Conservation (phyloP, 2,888 invertebrate species). For the Tribolium freemani region DNA sequence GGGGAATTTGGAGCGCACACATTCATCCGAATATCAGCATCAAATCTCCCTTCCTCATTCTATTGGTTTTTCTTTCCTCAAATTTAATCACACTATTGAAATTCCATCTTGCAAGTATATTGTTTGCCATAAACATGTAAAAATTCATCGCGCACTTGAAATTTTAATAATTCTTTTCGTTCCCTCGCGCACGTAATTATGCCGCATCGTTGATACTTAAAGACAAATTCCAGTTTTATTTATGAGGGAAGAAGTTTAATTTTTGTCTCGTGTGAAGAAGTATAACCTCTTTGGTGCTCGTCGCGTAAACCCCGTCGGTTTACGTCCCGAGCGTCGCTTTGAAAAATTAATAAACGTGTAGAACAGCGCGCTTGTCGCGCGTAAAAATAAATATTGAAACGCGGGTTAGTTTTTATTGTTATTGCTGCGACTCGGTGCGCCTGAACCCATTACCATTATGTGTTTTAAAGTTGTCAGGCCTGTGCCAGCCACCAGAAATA, state of each 20-base stretch:
- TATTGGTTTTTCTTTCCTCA: background rate
- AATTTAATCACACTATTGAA: background rate
- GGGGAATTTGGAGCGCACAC: background rate
- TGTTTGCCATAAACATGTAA: background rate
- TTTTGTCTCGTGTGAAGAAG: constrained; percentile 5
- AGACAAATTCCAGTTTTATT: background rate
- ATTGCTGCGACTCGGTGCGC: constrained; percentile 52
- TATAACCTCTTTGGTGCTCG: background rate
- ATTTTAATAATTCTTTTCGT: background rate
- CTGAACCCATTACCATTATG: constrained; percentile 52
- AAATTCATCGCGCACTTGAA: background rate
- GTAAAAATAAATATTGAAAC: constrained; percentile 62
- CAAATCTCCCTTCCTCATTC: background rate
- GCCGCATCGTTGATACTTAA: background rate
- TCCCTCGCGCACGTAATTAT: no score
- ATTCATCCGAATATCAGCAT: background rate
- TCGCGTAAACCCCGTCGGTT: constrained; percentile 2
- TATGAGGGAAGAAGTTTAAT: background rate
- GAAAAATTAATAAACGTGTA: constrained; percentile 61
- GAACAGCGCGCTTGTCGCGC: constrained; percentile 54
- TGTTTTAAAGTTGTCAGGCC: constrained; percentile 45
- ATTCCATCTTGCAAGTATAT: background rate
- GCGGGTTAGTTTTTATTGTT: constrained; percentile 62
- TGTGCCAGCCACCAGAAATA: constrained; percentile 30
- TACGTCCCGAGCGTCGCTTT: constrained; percentile 39